Evolutionary conservation across 2,888 invertebrate species (phyloP), one percentile per base, ranked within the genome.

Genomic region (Malthinus seriepunctatus): DNA sequence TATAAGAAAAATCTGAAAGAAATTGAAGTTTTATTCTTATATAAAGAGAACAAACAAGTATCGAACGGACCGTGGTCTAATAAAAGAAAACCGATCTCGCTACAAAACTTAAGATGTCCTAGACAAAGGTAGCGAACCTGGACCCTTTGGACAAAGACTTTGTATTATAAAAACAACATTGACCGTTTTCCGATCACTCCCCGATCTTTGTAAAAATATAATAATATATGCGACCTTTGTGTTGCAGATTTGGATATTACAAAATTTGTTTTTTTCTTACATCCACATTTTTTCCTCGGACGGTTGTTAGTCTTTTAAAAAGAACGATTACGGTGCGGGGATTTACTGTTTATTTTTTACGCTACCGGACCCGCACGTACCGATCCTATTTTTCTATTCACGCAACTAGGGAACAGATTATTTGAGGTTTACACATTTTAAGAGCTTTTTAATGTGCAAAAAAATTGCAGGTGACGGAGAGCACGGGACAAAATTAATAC

Each of bases 161-260:
- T 63, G 64, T 60, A 60, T 55, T 64, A 67, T 67, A 66, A 67
- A 67, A 67, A 67, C 67, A 67, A 66, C 66, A 63, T 67, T 65
- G 67, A 62, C 65, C 74, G 73, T 73, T 74, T 69, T 70, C 66
- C 73, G 69, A 73, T 74, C 73, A 72, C 73, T 71, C 71, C 71
- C 72, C 67, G 66, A 66, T 69, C 67, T 68, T 71, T 70, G 65
- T 69, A 70, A 73, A 73, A 73, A 73, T 71, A 72, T 42, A 42
- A 42, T 42, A 73, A 72, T 72, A 75, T 74, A 72, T 68, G 67
- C 71, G 67, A 70, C 71, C 72, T 71, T 69, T 70, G 66, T 69
- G 60, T 57, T 50, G 50, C 61, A 61, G 63, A 58, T 61, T 62
- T 54, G 39, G 39, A 42, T 60, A 59, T 46, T 56, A 54, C 56